These are phyloP conservation scores for Ailuropoda melanoleuca DNA, from an alignment of 2,113 vertebrate species.

Conservation along the genomic window DNA sequence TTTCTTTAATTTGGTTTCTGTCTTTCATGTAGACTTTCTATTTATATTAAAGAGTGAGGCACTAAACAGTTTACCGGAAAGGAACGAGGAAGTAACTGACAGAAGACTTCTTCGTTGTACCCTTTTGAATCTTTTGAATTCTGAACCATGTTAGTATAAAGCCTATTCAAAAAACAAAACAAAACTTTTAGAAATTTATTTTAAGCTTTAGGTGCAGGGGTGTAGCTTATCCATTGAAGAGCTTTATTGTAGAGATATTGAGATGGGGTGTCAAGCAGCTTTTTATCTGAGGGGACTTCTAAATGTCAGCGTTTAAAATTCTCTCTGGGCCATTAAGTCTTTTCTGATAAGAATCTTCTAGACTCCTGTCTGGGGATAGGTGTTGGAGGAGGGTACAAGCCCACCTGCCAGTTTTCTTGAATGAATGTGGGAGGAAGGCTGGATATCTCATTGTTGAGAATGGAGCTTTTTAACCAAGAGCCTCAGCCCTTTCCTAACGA, in stretches of 20 bases:
- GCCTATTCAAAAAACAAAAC: neutral
- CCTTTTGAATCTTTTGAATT: slow-evolving; percentile 5
- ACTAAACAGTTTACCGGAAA: neutral
- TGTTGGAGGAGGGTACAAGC: neutral
- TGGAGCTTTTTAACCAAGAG: neutral
- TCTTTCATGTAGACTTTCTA: neutral
- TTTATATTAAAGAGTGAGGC: neutral
- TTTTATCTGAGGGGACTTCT: neutral
- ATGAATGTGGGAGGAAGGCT: neutral
- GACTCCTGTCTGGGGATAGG: neutral
- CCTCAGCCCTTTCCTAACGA: neutral
- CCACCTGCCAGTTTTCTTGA: neutral
- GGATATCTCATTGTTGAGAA: neutral
- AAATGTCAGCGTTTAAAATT: neutral
- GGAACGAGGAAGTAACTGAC: neutral
- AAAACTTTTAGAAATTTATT: neutral
- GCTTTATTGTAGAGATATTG: neutral
- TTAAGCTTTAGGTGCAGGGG: neutral
- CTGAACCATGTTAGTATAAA: neutral
- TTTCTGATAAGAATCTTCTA: neutral
- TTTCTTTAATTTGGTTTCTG: neutral
- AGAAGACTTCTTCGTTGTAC: neutral
- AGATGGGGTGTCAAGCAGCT: neutral
- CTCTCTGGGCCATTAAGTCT: neutral
- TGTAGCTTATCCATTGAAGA: neutral